phyloP scores from a whole-genome alignment of 2,797 vertebrate species.

The Remorina albescens region DNA sequence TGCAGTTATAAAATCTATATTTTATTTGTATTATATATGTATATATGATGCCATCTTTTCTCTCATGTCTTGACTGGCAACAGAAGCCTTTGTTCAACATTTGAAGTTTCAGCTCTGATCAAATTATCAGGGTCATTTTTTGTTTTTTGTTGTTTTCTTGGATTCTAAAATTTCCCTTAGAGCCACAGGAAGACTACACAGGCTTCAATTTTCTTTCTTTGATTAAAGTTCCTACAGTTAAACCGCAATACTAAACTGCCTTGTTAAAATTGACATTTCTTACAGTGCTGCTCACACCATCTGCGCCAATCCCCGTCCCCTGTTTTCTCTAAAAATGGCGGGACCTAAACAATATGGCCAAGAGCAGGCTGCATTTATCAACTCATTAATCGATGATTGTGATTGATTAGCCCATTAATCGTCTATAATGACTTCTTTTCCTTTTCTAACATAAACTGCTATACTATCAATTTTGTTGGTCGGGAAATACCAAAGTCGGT shows the following conservation, averaged over 20 bases:
- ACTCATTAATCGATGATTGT: conserved; percentile 34
- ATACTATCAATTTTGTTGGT: conserved; percentile 13
- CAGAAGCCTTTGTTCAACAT: background rate
- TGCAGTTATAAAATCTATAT: too few relatives aligned
- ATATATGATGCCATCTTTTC: too few relatives aligned
- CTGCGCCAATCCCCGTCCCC: conserved; percentile 66
- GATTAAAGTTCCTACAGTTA: too few relatives aligned
- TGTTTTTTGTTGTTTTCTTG: background rate
- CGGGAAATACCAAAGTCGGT: background rate
- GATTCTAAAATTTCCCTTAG: background rate
- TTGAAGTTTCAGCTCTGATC: background rate
- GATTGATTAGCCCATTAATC: conserved; percentile 49
- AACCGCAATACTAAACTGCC: background rate
- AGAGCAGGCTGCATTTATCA: conserved; percentile 50
- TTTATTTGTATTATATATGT: too few relatives aligned
- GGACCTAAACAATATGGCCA: conserved; percentile 50
- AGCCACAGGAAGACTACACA: background rate
- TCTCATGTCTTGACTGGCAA: too few relatives aligned
- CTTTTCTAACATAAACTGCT: conserved; percentile 1
- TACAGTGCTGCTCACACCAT: conserved; percentile 69
- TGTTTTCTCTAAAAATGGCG: conserved; percentile 73
- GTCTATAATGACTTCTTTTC: conserved; percentile 7
- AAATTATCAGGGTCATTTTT: background rate
- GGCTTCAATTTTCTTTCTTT: too few relatives aligned
- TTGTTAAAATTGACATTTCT: conserved; percentile 53